Evolutionary conservation across 2,888 invertebrate genomes (phyloP).

Genomic region (Mythimna pallens): DNA sequence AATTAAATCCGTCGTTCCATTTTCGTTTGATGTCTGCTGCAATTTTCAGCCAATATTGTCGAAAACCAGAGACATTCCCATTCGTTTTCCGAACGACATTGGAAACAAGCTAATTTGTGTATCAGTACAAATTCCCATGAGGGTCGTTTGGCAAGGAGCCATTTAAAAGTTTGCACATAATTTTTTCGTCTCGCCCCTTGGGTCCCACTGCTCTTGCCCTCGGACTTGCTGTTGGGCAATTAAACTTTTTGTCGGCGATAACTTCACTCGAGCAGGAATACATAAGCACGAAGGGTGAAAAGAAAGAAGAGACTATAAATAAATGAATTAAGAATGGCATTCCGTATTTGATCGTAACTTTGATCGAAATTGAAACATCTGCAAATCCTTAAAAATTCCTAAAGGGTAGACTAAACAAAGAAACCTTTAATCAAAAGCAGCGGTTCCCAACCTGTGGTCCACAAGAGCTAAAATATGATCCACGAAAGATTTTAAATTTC

Average conservation of each 20-base stretch:
- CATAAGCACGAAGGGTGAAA: constrained; percentile 1
- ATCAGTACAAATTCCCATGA: constrained; percentile 52
- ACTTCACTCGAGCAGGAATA: constrained; percentile 67
- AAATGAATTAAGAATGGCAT: background rate
- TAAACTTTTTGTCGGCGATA: constrained; percentile 76
- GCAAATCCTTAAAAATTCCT: background rate
- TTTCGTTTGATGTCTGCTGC: constrained; percentile 25
- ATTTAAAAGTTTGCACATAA: constrained; percentile 72
- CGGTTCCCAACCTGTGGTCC: too few species aligned
- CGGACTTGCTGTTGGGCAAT: constrained; percentile 64
- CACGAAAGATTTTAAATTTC: too few species aligned
- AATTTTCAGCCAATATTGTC: constrained; percentile 34
- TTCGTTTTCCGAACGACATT: constrained; percentile 43
- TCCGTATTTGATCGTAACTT: background rate
- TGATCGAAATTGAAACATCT: constrained; percentile 11
- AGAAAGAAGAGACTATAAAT: constrained; percentile 2
- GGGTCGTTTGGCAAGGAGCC: constrained; percentile 54
- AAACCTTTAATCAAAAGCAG: too few species aligned
- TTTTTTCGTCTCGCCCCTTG: constrained; percentile 59
- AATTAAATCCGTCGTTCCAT: constrained; percentile 27
- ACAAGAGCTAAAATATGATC: background rate
- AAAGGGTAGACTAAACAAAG: background rate
- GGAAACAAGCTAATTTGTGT: constrained; percentile 54
- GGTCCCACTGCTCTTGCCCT: constrained; percentile 48
- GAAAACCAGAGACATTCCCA: constrained; percentile 18